Base-by-base conservation (phyloP, 2,888 invertebrate species). In the Euplexia lucipara region DNA sequence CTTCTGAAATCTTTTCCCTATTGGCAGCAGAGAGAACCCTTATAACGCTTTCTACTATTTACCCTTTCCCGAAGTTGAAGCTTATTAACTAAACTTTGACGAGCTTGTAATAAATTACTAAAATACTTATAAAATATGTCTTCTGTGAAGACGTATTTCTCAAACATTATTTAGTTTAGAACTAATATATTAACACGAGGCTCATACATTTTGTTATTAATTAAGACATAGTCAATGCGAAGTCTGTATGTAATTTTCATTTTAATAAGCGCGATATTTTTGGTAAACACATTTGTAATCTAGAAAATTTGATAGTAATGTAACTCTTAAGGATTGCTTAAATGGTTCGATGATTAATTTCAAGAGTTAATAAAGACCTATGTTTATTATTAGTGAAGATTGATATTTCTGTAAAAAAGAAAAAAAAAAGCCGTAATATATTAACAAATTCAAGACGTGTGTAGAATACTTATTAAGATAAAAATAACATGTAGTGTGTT, bases 161-260 rank as follows among this genome's bases (percentile, higher is more conserved):
- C 79, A 57, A 66, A 69, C 57, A 64, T 70, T 72, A 61, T 65
- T 53, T 72, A 81, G 70, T 68, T 75, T 75, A 63, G 41, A 70
- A 74, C 81, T 88, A 83, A 85, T 84, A 72, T 83, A 88, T 88
- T 91, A 91, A 92, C 88, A 79, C 78, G 91, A 88, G 87, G 88
- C 87, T 87, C 78, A 70, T 67, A 63, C 53, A 63, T 75, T 66
- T 73, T 65, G 59, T 73, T 80, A 76, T 78, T 72, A 65, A 75
- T 78, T 72, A 62, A 64, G 37, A 54, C 69, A 44, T 64, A 68
- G 61, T 75, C 58, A 69, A 47, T 64, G 45, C 22, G 16, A 61
- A 65, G 65, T 74, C 65, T 65, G 66, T 66, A 45, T 56, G 39
- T 70, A 39, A 66, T 66, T 61, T 48, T 32, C 8, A 62, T 37